Conservation (phyloP, 2,888 invertebrate species). For the Strigamia crassipes region DNA sequence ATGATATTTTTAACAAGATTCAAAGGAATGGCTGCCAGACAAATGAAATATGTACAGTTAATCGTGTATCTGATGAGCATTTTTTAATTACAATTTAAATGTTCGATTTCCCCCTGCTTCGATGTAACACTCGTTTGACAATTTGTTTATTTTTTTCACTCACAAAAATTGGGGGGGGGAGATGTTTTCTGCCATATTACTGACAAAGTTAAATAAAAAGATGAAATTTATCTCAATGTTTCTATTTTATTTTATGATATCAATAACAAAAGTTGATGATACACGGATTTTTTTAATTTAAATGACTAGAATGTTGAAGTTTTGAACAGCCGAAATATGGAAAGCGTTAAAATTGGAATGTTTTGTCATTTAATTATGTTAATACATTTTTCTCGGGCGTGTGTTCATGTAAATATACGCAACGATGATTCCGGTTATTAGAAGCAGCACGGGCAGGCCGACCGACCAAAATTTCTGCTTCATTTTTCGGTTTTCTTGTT, state of each 20-base stretch:
- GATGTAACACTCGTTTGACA: conserved; percentile 5
- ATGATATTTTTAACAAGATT: background rate
- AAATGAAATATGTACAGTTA: background rate
- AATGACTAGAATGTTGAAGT: background rate
- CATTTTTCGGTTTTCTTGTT: conserved; percentile 54
- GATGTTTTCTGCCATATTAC: background rate
- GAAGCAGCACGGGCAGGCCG: conserved; percentile 54
- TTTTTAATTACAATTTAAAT: background rate
- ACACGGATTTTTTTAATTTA: background rate
- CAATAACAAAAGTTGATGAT: background rate
- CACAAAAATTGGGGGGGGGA: background rate
- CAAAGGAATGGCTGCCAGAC: background rate
- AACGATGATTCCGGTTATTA: conserved; percentile 52
- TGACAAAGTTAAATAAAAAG: background rate
- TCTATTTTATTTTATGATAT: background rate
- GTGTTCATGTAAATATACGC: conserved; percentile 53
- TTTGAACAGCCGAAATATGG: background rate
- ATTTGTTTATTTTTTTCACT: background rate
- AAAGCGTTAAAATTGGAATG: background rate
- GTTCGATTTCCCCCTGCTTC: conserved; percentile 18
- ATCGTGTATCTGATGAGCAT: background rate
- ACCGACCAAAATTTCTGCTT: conserved; percentile 54
- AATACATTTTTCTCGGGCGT: conserved; percentile 50
- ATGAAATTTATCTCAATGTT: background rate
- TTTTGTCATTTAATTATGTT: background rate